These are phyloP conservation scores for Aproaerema taeniolella DNA, from an alignment of 2,888 invertebrate species.

Conservation along the genomic window DNA sequence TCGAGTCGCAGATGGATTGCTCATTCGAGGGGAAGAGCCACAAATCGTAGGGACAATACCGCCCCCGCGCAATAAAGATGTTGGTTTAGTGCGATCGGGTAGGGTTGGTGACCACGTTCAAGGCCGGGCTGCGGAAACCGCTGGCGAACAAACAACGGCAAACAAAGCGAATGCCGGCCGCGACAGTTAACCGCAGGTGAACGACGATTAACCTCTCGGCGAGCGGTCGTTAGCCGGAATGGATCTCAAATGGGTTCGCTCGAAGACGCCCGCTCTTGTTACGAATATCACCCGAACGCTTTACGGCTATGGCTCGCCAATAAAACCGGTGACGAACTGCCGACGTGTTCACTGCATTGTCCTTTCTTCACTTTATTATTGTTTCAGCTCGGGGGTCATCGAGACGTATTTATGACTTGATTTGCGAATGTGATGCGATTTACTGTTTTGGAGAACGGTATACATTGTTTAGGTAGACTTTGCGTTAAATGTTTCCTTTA, in stretches of 20 bases:
- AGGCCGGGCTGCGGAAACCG: constrained; percentile 38
- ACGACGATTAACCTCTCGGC: constrained; percentile 61
- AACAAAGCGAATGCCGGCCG: constrained; percentile 45
- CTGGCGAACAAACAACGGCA: constrained; percentile 33
- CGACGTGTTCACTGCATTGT: constrained; percentile 33
- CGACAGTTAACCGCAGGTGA: constrained; percentile 64
- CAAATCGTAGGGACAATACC: constrained; percentile 52
- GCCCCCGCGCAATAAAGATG: constrained; percentile 61
- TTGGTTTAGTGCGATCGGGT: constrained; percentile 43
- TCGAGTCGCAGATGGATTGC: constrained; percentile 46
- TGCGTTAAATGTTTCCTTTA: too few relatives aligned
- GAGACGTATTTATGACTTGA: constrained; percentile 5
- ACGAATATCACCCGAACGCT: constrained; percentile 47
- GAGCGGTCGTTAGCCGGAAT: constrained; percentile 54
- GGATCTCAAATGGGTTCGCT: constrained; percentile 46
- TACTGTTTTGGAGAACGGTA: background rate
- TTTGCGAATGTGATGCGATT: background rate
- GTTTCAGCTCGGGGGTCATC: constrained; percentile 23
- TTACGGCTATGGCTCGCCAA: constrained; percentile 44
- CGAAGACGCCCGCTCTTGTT: constrained; percentile 45
- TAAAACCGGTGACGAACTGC: constrained; percentile 53
- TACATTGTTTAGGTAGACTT: background rate
- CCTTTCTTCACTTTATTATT: constrained; percentile 36
- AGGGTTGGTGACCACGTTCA: constrained; percentile 69
- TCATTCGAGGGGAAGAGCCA: constrained; percentile 40